phyloP scores from a whole-genome alignment of 2,113 vertebrate genomes.

The Melanostigma gelatinosum region DNA sequence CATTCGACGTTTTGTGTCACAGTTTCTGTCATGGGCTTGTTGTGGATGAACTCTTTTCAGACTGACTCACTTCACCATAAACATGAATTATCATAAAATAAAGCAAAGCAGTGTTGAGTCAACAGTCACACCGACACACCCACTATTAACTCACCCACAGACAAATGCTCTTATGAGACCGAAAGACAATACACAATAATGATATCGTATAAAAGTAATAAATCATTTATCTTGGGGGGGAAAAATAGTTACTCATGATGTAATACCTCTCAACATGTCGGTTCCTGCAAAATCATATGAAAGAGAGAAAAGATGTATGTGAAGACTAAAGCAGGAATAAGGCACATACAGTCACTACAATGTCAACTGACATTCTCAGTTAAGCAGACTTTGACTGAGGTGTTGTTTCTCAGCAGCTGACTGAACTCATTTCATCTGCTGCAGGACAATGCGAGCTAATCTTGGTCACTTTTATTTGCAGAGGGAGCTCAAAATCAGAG shows the following conservation, averaged over 20 bases:
- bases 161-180: neutral
- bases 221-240: neutral
- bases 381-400: neutral
- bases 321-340: neutral
- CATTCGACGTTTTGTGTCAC: neutral
- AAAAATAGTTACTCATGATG: neutral
- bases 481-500: neutral
- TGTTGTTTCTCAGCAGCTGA: neutral
- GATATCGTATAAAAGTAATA: neutral
- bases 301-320: neutral
- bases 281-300: neutral
- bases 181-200: neutral
- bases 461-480: constrained; percentile 1
- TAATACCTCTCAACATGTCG: neutral
- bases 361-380: neutral
- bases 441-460: neutral
- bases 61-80: neutral
- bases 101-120: neutral
- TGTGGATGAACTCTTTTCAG: neutral
- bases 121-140: constrained; percentile 20
- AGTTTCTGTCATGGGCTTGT: neutral
- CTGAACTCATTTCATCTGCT: neutral
- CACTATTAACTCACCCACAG: constrained; percentile 5
- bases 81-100: neutral
- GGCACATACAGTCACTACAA: neutral